phyloP scores from a whole-genome alignment of 1,140 invertebrate genomes.

The Drosophila biarmipes region DNA sequence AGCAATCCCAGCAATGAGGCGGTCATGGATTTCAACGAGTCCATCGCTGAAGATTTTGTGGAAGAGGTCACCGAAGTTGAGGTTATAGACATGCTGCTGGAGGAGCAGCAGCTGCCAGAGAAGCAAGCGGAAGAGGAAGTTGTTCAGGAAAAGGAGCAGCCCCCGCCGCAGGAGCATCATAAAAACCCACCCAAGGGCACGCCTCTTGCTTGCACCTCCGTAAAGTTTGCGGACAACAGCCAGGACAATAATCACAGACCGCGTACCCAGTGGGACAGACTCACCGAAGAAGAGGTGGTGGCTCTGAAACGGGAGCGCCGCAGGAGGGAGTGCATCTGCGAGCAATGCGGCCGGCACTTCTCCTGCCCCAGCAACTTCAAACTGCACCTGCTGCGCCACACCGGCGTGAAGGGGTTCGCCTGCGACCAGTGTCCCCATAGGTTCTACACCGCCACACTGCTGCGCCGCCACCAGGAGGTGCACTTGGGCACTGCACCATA shows the following conservation, averaged over 20 bases:
- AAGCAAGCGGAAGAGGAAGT: background rate
- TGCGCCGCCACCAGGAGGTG: constrained; percentile 52
- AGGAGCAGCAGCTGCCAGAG: background rate
- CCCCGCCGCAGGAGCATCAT: background rate
- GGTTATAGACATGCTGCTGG: constrained; percentile 5
- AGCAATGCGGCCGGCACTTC: constrained; percentile 64
- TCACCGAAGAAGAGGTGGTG: constrained; percentile 62
- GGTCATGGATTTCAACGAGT: constrained; percentile 28
- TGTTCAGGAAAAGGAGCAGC: background rate
- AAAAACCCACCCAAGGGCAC: background rate
- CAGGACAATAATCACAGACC: constrained; percentile 20
- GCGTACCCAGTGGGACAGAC: constrained; percentile 57
- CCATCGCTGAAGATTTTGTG: background rate
- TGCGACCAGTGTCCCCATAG: constrained; percentile 54
- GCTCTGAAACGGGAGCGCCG: constrained; percentile 61
- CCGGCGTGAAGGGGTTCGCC: constrained; percentile 44
- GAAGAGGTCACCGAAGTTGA: constrained; percentile 15
- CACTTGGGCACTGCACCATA: constrained; percentile 51
- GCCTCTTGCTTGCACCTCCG: constrained; percentile 18
- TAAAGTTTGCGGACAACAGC: constrained; percentile 57
- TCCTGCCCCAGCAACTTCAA: constrained; percentile 70
- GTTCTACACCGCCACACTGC: constrained; percentile 63
- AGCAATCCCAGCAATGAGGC: constrained; percentile 5
- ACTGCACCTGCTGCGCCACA: constrained; percentile 63
- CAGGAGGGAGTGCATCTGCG: constrained; percentile 66